Base-by-base conservation (phyloP, 2,113 vertebrate genomes). In the Ifrita kowaldi region DNA sequence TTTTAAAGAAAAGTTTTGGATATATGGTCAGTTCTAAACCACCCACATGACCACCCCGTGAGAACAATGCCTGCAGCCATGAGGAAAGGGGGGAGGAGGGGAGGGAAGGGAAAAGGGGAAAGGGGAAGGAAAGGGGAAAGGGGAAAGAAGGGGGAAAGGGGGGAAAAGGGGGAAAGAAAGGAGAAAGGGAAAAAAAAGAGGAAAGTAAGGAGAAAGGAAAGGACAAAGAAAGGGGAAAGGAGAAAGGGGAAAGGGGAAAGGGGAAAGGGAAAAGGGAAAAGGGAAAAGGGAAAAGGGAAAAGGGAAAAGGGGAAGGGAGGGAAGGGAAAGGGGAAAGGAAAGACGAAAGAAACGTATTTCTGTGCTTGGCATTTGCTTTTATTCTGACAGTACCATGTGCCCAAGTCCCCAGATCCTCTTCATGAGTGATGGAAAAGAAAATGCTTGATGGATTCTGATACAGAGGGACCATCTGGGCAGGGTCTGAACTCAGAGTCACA, bases 181-280 rank as follows among this genome's bases (percentile, higher is more conserved):
- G 2, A 20, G 30, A 1, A 21, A 4, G 24, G 1, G 2, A 16
- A 42, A 17, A n/a, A n/a, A n/a, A n/a, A n/a, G n/a, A n/a, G n/a
- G n/a, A n/a, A n/a, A n/a, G n/a, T n/a, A n/a, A 16, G 16, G 2
- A 17, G 27, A 1, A 18, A 18, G 14, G 13, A 23, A 49, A 26
- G 47, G 23, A 8, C 4, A 5, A 6, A 12, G 22, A 16, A 21
- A 20, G 9, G 6, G 28, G 13, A 2, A 23, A 4, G 33, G 12
- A 11, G 7, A 24, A 5, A 14, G 0, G 13, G 14, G 10, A 17
- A 2, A 23, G 21, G 1, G 19, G 14, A 0, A 19, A 27, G 2
- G 1, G 27, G 7, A 1, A 28, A 21, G 1, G 1, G 8, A 1
- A 4, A 49, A 5, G 12, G 21, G 6, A 11, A 37, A 27, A 5